A percentile compares a stretch with the other conserved stretches of the same genome.
Conservation (phyloP, 37 sponge, comb jelly and placozoan genomes). For the Tethya wilhelma region DNA sequence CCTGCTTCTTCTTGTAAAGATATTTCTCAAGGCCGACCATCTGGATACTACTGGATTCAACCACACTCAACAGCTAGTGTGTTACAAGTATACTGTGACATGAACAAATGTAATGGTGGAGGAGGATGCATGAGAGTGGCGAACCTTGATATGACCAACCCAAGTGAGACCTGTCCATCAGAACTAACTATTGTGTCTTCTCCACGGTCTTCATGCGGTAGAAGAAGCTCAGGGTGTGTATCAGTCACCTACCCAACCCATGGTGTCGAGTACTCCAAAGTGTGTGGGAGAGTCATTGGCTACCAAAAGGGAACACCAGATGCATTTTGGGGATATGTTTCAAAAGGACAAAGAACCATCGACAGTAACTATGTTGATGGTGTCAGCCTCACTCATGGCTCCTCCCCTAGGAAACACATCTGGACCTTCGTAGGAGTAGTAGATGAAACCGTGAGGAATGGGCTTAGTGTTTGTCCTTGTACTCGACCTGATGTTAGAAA, state of each 20-base stretch:
- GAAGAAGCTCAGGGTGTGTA: too few relatives aligned
- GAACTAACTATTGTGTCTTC: too few relatives aligned
- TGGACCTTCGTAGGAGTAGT: constrained; percentile 46
- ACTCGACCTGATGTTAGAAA: background rate
- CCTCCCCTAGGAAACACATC: constrained; percentile 35
- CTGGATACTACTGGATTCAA: too few relatives aligned
- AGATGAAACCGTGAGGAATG: constrained; percentile 3
- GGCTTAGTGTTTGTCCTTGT: constrained; percentile 15
- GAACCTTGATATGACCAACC: too few relatives aligned
- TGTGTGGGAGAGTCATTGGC: constrained; percentile 42
- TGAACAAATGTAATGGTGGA: too few relatives aligned
- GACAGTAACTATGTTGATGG: constrained; percentile 34
- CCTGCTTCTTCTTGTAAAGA: too few relatives aligned
- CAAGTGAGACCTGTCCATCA: too few relatives aligned
- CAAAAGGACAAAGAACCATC: background rate
- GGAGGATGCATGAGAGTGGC: too few relatives aligned
- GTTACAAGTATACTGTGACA: too few relatives aligned
- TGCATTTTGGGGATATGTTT: constrained; percentile 17
- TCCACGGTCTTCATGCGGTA: too few relatives aligned
- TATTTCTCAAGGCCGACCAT: too few relatives aligned
- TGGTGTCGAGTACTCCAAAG: constrained; percentile 17
- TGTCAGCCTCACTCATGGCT: constrained; percentile 41
- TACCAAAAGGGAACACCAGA: constrained; percentile 35
- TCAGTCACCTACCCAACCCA: background rate
- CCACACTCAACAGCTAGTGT: too few relatives aligned